Base-by-base conservation (phyloP, 2,797 vertebrate species). In the Sphenopsis melanotis region DNA sequence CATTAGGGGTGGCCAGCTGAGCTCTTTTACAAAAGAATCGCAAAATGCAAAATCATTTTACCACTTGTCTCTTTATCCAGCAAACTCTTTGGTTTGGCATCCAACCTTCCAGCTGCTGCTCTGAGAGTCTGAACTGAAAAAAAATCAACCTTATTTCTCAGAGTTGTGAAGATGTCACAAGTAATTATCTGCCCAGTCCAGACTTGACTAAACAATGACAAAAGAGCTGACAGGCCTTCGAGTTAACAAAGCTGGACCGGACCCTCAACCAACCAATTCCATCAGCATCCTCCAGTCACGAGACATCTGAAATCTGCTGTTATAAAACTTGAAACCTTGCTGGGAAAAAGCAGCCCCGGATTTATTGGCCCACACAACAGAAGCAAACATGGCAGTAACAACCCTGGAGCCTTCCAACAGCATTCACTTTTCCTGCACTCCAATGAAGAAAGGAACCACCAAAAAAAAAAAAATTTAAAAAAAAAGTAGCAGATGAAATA, bases 401-500 rank as follows among this genome's bases (percentile, higher is more conserved):
- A 47, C 16, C 21, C 57, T 10, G 0, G 22, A 95, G 66, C 15
- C 19, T 44, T 42, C 24, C 5, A 1, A n/a, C 22, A 87, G 52
- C 53, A 39, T 42, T 49, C 1, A 3, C 63, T 79, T 74, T 53
- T 24, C 56, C 56, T 24, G 26, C 0, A 0, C 20, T 56, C 41
- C 55, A 87, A 81, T 8, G 4, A 90, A 83, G 34, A 32, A 61
- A 69, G 20, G 26, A 89, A 37, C 8, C 23, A 30, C 37, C 34
- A n/a, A 61, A 26, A 86, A 82, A 70, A 85, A 80, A 42, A 29
- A 50, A 29, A 37, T 12, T 41, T 8, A 6, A 80, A 65, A 13
- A n/a, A 66, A 57, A 68, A 94, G n/a, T 21, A 94, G 83, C 59
- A 93, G 60, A 93, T 53, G 70, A 74, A 93, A 81, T 22, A 66